phyloP scores from a whole-genome alignment of 2,888 invertebrate species.

The Polia nebulosa region DNA sequence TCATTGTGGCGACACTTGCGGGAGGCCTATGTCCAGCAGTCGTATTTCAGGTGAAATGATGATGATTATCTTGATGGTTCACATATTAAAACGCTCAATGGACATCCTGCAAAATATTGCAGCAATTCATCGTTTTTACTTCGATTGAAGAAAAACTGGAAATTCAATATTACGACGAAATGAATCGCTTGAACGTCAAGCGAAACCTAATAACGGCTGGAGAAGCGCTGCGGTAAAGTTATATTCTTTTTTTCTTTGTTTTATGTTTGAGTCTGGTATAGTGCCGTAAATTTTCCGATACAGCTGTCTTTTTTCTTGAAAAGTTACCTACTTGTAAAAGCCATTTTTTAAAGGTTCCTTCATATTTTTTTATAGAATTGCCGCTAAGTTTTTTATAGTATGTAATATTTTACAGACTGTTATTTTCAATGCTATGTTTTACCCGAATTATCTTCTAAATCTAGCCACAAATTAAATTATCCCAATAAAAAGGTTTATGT shows the following conservation, averaged over 20 bases:
- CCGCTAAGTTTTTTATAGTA: no score
- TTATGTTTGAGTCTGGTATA: not conserved
- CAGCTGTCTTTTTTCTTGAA: not conserved
- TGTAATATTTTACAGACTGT: no score
- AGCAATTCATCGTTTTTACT: not conserved
- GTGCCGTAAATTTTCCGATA: not conserved
- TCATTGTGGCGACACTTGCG: no score
- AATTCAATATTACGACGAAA: conserved; percentile 28
- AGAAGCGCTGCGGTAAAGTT: conserved; percentile 13
- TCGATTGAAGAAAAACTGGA: conserved; percentile 1
- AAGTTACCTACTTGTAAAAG: not conserved
- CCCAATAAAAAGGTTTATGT: no score
- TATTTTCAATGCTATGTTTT: no score
- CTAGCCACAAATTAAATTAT: no score
- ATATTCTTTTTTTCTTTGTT: not conserved
- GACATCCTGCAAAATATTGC: not conserved
- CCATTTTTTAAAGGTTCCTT: not conserved
- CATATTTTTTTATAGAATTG: no score
- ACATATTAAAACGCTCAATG: not conserved
- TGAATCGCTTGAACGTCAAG: conserved; percentile 17
- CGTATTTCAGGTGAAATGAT: no score
- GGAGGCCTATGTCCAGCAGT: no score
- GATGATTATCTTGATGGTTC: no score
- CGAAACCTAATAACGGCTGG: conserved; percentile 33
- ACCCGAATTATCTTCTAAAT: no score